phyloP scores from a whole-genome alignment of 2,888 invertebrate genomes.

The Cheilosia vernalis region DNA sequence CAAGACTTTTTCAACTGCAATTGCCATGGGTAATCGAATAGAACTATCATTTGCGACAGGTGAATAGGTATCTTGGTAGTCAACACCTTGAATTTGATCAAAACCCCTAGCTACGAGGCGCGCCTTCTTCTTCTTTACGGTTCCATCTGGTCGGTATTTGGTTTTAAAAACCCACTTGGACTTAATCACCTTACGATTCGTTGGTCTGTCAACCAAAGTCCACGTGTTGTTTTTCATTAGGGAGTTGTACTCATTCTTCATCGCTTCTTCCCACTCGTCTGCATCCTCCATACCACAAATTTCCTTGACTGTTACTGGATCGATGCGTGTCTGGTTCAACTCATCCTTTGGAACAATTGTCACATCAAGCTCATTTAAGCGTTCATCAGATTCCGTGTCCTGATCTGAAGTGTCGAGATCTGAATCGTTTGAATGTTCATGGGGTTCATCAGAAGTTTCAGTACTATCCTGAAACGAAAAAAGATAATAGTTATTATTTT shows the following conservation, averaged over 20 bases:
- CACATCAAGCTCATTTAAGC: background rate
- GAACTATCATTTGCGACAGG: constrained; percentile 21
- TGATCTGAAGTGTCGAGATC: background rate
- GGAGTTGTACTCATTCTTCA: constrained; percentile 4
- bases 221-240: constrained; percentile 26
- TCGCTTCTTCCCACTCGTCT: constrained; percentile 24
- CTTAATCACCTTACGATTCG: constrained; percentile 14
- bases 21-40: too few relatives aligned
- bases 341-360: background rate
- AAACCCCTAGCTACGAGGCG: constrained; percentile 22
- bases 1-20: too few relatives aligned
- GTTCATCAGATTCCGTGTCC: background rate
- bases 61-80: constrained; percentile 20
- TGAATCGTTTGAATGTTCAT: background rate
- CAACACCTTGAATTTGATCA: constrained; percentile 25
- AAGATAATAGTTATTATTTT: constrained; percentile 12
- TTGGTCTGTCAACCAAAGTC: constrained; percentile 30
- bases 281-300: constrained; percentile 6
- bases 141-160: constrained; percentile 10
- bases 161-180: constrained; percentile 34
- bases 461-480: too few relatives aligned
- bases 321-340: constrained; percentile 1
- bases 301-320: constrained; percentile 26
- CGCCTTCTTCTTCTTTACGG: background rate
- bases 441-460: background rate